These are phyloP conservation scores for Aplocera efformata DNA, from an alignment of 2,888 invertebrate genomes.

Conservation along the genomic window DNA sequence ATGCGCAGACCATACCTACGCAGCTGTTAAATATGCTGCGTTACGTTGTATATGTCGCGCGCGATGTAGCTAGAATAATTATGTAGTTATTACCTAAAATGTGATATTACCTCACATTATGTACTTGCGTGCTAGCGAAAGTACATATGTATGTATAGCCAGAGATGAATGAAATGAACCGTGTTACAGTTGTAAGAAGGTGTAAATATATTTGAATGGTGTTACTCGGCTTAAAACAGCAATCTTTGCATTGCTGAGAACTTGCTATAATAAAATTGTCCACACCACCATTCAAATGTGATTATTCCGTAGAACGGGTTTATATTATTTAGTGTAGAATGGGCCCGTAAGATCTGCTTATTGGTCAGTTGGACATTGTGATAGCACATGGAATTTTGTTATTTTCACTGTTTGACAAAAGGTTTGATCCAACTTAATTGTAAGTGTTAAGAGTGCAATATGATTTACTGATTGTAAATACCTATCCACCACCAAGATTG, in stretches of 20 bases:
- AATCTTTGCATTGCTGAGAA: no score
- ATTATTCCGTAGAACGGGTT: no score
- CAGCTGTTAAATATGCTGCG: slow-evolving; percentile 2
- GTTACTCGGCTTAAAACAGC: no score
- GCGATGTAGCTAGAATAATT: slow-evolving; percentile 56
- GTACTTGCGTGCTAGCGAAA: slow-evolving; percentile 13
- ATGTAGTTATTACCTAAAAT: slow-evolving; percentile 52
- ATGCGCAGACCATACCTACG: slow-evolving; percentile 2
- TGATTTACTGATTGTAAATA: slow-evolving; percentile 62
- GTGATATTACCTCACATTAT: slow-evolving; percentile 66
- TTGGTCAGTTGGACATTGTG: slow-evolving; percentile 29
- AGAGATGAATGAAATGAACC: slow-evolving; percentile 9
- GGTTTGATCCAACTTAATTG: slow-evolving; percentile 61
- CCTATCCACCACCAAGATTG: slow-evolving; percentile 37
- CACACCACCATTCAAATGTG: no score
- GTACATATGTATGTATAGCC: slow-evolving; percentile 2
- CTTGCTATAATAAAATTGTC: no score
- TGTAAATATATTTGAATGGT: no score
- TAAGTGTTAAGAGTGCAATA: slow-evolving; percentile 78
- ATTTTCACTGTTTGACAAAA: slow-evolving; percentile 48
- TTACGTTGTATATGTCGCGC: slow-evolving; percentile 11
- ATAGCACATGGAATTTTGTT: slow-evolving; percentile 42
- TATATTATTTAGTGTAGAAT: neutral
- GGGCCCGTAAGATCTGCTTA: slow-evolving; percentile 33
- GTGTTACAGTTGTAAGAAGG: neutral